Evolutionary conservation across 2,113 vertebrate genomes (phyloP), one percentile per base, ranked within the genome.

Genomic region (Haplochromis burtoni): DNA sequence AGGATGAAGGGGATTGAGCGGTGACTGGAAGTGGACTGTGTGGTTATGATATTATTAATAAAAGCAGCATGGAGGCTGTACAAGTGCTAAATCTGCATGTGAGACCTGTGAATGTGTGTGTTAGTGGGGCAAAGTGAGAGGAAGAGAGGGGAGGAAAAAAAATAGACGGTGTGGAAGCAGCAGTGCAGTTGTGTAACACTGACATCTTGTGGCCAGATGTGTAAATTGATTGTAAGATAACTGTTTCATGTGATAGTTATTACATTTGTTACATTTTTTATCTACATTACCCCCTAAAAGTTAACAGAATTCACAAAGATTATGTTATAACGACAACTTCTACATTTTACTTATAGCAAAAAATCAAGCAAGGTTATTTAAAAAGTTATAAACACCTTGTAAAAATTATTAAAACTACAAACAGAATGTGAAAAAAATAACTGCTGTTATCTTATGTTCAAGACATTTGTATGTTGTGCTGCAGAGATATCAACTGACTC

Each of bases 161-260:
- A 8, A 51, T 2, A 42, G 33, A 17, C 1, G 2, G 3, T 10
- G 35, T 10, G 29, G 53, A 7, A 14, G n/a, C 6, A 45, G 68
- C 5, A 4, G 6, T 24, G 83, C 13, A 83, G 73, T 42, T 92
- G 87, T 93, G 24, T 19, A 87, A 93, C 87, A 91, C 87, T 93
- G 95, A 92, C 95, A 93, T 91, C 94, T 89, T 88, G 92, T 92
- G 95, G 85, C n/a, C 57, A 66, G 9, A 79, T 80, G 12, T 14
- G 40, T 8, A 38, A 90, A 81, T 35, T 33, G 47, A 0, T 19
- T 66, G 16, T 8, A 51, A 2, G 24, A 0, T 16, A 7, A 7
- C 4, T 2, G 47, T 42, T 73, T 42, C 2, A 5, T 29, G 40
- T 35, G n/a, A 17, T 17, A n/a, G 5, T 24, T 35, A 2, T 21